Base-by-base conservation (phyloP, 2,888 invertebrate species). In the Pyralis farinalis region DNA sequence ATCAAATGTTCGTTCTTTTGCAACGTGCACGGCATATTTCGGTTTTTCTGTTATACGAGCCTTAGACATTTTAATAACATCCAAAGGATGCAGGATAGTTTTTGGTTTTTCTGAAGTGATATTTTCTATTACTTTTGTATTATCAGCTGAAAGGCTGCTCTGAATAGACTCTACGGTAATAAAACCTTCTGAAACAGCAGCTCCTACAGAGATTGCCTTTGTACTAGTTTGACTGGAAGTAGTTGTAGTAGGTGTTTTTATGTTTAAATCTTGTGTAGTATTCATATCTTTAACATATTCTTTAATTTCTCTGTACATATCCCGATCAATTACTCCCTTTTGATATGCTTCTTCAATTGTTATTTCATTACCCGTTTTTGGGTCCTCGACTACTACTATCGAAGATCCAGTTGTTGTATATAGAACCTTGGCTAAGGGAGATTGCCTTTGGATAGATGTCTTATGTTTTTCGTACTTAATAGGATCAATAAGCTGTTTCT, bases 341-440 rank as follows among this genome's bases (percentile, higher is more conserved):
- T 62, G 90, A 51, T 94, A 91, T 1, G 96, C 96, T 42, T 94
- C 92, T 66, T 94, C 93, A 35, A 94, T 90, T 1, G 63, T 57
- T n/a, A 96, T 90, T 58, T 92, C 91, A 65, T 94, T 92, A 7
- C 95, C 95, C 7, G 94, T 94, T 49, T 91, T 91, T 1, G 96
- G 95, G 79, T 97, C 95, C 36, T 91, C 85, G 3, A 93, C 90
- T 0, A 57, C 54, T 12, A 57, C 55, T 16, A 57, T 50, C 16
- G 57, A 58, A 10, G 46, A 43, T 8, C 53, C 34, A 12, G 49
- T 44, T 63, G 92, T 90, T 2, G 81, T 71, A 25, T 54, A 70
- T 41, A 82, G 83, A 1, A 92, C 84, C 43, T 63, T 49, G 7
- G 58, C 54, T 37, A 55, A 37, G n/a, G 56, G 36, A 32, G 36